Conservation (phyloP, 2,113 vertebrate species). For the Thunnus thynnus region DNA sequence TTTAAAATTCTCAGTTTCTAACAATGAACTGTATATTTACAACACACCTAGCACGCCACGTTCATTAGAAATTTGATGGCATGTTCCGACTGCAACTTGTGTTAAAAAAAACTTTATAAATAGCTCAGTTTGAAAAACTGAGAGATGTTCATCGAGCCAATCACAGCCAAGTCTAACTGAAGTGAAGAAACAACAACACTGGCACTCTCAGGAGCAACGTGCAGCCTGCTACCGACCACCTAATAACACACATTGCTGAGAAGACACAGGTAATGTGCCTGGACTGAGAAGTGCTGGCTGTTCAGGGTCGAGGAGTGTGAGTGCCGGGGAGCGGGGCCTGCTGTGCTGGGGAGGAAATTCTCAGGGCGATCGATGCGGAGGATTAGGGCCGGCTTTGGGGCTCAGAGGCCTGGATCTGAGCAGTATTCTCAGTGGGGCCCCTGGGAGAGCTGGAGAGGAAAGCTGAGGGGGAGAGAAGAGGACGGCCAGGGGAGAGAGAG, state of each 20-base stretch:
- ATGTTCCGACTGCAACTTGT: background rate
- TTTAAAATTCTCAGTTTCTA: slow-evolving; percentile 24
- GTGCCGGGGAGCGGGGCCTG: slow-evolving; percentile 68
- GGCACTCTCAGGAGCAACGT: slow-evolving; percentile 10
- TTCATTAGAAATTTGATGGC: background rate
- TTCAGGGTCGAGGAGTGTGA: slow-evolving; percentile 70
- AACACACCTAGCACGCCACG: background rate
- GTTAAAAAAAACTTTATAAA: slow-evolving; percentile 18
- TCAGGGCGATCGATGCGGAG: slow-evolving; percentile 88
- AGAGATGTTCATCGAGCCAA: slow-evolving; percentile 25
- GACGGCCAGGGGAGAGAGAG: slow-evolving; percentile 63
- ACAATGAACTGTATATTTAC: background rate
- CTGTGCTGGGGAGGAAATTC: slow-evolving; percentile 86
- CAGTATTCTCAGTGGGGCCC: slow-evolving; percentile 82
- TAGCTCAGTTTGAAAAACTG: slow-evolving; percentile 27
- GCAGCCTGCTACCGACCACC: slow-evolving; percentile 32
- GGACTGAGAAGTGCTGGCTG: slow-evolving; percentile 55
- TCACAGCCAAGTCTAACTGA: slow-evolving; percentile 21
- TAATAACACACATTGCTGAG: slow-evolving; percentile 54
- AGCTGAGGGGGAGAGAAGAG: slow-evolving; percentile 73
- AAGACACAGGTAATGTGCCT: slow-evolving; percentile 57
- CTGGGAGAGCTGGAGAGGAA: slow-evolving; percentile 75
- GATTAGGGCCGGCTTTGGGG: slow-evolving; percentile 87
- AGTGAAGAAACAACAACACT: slow-evolving; percentile 38
- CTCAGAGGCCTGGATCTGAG: slow-evolving; percentile 87